Base-by-base conservation (phyloP, 2,797 vertebrate genomes). In the Botia kubotai region DNA sequence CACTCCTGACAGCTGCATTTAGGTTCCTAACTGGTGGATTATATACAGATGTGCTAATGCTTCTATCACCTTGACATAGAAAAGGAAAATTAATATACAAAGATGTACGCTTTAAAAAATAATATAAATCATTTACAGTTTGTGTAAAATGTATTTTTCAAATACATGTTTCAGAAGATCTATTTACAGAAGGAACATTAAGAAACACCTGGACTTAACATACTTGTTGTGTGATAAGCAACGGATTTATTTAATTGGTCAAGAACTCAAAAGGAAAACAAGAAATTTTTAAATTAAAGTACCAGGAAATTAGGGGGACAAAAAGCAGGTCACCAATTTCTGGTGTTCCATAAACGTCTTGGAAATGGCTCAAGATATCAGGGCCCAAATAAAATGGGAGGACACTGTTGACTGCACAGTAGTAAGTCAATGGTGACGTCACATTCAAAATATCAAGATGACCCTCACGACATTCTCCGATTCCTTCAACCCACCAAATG, bases 51-150 rank as follows among this genome's bases (percentile, higher is more conserved):
- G 92, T 93, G 87, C 91, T 92, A 93, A 87, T 91, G 90, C 92
- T 92, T 94, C 93, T 92, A 95, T 92, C 93, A 91, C 92, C 93
- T 92, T 91, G 92, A 96, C 94, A 96, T 87, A 94, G 93, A 93
- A 94, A 87, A 72, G 89, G 92, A 87, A 90, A 89, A 89, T 93
- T 89, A 92, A 96, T 95, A 93, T 97, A 98, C 96, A 99, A 98
- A 98, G 92, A 94, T 94, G 93, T 88, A 93, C 94, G 93, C 94
- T 95, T 95, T 92, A 91, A 94, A 96, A 98, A 96, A 95, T 97
- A 94, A 95, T 98, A 96, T 95, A 95, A 97, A 96, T 97, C 93
- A 95, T 94, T 94, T 96, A 97, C 95, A 95, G 94, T 94, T 91
- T 92, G 94, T 97, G 96, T 94, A 97, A 98, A 97, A 94, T 91